Base-by-base conservation (phyloP, 2,797 vertebrate genomes). In the Macrochelys suwanniensis region DNA sequence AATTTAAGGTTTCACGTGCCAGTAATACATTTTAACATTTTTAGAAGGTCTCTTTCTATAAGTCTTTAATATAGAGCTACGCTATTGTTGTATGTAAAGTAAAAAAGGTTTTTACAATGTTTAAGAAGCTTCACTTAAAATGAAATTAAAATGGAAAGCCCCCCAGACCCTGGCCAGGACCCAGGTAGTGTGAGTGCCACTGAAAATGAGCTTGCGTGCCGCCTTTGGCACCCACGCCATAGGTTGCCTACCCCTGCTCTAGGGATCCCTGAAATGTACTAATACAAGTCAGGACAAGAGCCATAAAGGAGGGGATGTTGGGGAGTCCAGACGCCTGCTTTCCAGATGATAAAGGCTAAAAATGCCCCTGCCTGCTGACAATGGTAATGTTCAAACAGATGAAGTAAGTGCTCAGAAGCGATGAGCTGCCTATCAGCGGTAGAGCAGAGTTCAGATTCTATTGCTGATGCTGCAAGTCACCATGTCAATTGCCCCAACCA, bases 391-490 rank as follows among this genome's bases (percentile, higher is more conserved):
- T 82, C 79, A 94, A 57, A 90, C 11, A 86, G 59, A 42, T 82
- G 79, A 80, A 90, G 54, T 1, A 10, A 56, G 56, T 71, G 77
- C 68, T 93, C 19, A 57, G 3, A 26, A 94, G 85, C 91, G 85
- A 37, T 93, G 94, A 92, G 95, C 90, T 85, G 84, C 50, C 57
- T 88, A 33, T 57, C 2, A 49, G 89, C 89, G 80, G 84, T 31
- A 1, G 54, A 49, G 88, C 90, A 4, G 85, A 59, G 78, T 51
- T 96, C 9, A 94, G 92, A 28, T 90, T 90, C 59, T 89, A 11
- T 94, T 93, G 96, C 94, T 97, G 94, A 90, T 54, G 11, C 92
- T 89, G 81, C 92, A 84, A 96, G 94, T 94, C 95, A 85, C 93
- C 26, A 1, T 53, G 87, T 90, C 94, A 96, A 89, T 97, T 91